Percentiles rank a stretch among this genome's conserved stretches.
Conservation (phyloP, 2,797 vertebrate species). For the Sebastolobus altivelis region DNA sequence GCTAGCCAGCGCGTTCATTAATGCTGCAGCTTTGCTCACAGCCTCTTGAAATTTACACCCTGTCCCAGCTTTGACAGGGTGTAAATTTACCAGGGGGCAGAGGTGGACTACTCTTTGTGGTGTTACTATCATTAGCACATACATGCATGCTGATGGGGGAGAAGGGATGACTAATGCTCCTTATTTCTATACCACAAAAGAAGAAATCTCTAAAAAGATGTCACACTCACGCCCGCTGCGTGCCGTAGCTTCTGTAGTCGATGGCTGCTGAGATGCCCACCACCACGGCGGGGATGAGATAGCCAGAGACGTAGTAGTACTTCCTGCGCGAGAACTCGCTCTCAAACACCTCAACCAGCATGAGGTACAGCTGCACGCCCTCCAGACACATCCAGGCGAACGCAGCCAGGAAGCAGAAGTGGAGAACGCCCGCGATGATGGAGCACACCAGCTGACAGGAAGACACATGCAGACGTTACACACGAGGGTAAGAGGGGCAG, state of each 20-base stretch:
- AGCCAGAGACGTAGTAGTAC: conserved; percentile 96
- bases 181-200: conserved; percentile 24
- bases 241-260: conserved; percentile 98
- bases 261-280: conserved; percentile 97
- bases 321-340: conserved; percentile 98
- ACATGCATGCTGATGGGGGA: conserved; percentile 32
- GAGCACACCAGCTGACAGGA: conserved; percentile 92
- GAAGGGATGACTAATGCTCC: conserved; percentile 2
- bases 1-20: conserved; percentile 72
- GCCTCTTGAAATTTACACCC: conserved; percentile 34
- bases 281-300: conserved; percentile 95
- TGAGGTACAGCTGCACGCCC: conserved; percentile 97
- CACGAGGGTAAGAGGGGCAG: conserved; percentile 10
- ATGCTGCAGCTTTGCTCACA: conserved; percentile 59
- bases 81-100: conserved; percentile 68
- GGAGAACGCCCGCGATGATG: conserved; percentile 94
- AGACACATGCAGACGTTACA: conserved; percentile 35
- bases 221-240: conserved; percentile 93
- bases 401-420: conserved; percentile 98
- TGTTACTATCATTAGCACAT: conserved; percentile 74
- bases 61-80: conserved; percentile 64
- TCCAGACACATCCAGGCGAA: conserved; percentile 99
- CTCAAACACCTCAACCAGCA: conserved; percentile 99
- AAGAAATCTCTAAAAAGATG: conserved; percentile 6
- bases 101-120: conserved; percentile 65